phyloP scores from a whole-genome alignment of 53 echinoderm and acorn worm species.

The Echinarachnius parma region DNA sequence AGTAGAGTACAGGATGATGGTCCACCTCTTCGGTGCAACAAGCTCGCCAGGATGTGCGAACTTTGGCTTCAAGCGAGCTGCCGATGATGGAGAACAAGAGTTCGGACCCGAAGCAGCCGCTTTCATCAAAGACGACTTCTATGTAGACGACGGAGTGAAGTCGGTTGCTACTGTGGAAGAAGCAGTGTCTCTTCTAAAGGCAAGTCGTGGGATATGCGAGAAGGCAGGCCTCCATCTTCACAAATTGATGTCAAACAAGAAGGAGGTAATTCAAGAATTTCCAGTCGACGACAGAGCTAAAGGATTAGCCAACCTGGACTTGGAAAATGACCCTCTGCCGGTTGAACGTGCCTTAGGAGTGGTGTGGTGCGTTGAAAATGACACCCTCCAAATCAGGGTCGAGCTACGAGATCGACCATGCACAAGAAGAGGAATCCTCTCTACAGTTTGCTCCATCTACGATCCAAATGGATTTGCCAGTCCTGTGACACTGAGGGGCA shows the following conservation, averaged over 20 bases:
- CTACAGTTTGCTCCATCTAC: slow-evolving; percentile 49
- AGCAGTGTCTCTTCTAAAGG: slow-evolving; percentile 37
- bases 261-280: slow-evolving; percentile 38
- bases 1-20: slow-evolving; percentile 43
- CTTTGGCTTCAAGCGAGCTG: slow-evolving; percentile 28
- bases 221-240: slow-evolving; percentile 50
- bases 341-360: slow-evolving; percentile 51
- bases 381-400: slow-evolving; percentile 32
- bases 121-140: slow-evolving; percentile 50
- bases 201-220: slow-evolving; percentile 30
- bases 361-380: slow-evolving; percentile 51
- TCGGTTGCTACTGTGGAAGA: slow-evolving; percentile 41
- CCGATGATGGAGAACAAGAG: slow-evolving; percentile 22
- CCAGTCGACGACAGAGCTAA: slow-evolving; percentile 27
- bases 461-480: slow-evolving; percentile 56
- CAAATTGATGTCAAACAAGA: slow-evolving; percentile 52
- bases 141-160: slow-evolving; percentile 53
- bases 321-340: slow-evolving; percentile 19
- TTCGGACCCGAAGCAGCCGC: slow-evolving; percentile 37
- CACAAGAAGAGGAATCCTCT: slow-evolving; percentile 52
- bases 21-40: slow-evolving; percentile 45
- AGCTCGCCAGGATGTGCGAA: slow-evolving; percentile 63
- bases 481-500: slow-evolving; percentile 40
- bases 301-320: slow-evolving; percentile 7
- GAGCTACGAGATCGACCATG: neutral